A percentile compares a stretch with the other conserved stretches of the same genome.
These are phyloP conservation scores for Manis pentadactyla DNA, from an alignment of 2,797 vertebrate genomes.

Conservation along the genomic window DNA sequence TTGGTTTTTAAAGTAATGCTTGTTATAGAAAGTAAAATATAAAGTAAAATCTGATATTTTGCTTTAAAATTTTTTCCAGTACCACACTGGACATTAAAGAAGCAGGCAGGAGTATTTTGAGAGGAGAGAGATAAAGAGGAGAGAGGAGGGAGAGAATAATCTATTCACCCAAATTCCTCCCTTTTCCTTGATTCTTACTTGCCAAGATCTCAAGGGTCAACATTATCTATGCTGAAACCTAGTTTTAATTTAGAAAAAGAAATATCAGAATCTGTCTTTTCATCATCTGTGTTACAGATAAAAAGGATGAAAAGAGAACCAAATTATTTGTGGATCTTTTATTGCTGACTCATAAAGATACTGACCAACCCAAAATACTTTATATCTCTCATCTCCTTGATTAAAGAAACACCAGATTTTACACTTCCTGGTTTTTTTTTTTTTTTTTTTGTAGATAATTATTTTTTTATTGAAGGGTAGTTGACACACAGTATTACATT, in stretches of 20 bases:
- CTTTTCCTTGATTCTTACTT: conserved; percentile 4
- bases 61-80: not conserved
- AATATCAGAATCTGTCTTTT: conserved; percentile 34
- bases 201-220: not conserved
- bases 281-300: conserved; percentile 6
- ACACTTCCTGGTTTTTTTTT: not conserved
- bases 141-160: not conserved
- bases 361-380: not conserved
- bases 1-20: conserved; percentile 9
- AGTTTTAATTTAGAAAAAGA: conserved; percentile 53
- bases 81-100: not conserved
- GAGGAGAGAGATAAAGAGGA: not conserved
- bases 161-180: not conserved
- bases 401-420: not conserved
- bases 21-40: not conserved
- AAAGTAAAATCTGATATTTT: not conserved
- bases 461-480: no score
- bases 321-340: conserved; percentile 33
- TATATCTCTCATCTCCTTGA: not conserved
- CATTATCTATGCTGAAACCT: not conserved
- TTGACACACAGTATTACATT: no score
- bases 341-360: not conserved
- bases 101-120: not conserved
- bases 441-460: no score
- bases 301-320: not conserved